These are phyloP conservation scores for Ranitomeya imitator DNA, from an alignment of 2,113 vertebrate species.

Conservation along the genomic window DNA sequence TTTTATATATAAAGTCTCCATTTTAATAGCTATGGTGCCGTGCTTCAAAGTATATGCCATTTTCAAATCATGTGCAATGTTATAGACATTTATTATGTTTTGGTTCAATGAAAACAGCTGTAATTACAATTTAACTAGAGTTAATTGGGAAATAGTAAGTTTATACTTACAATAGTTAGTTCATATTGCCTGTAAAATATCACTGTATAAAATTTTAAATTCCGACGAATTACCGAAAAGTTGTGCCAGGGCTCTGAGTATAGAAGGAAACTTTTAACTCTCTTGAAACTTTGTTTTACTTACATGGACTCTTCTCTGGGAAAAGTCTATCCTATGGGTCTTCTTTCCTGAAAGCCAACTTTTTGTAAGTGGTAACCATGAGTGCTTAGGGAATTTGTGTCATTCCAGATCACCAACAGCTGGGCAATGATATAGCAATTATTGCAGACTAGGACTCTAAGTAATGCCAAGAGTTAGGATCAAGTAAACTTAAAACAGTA, in stretches of 20 bases:
- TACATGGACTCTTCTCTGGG: neutral
- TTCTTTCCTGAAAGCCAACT: neutral
- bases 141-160: neutral
- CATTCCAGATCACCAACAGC: neutral
- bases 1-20: slow-evolving; percentile 63
- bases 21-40: neutral
- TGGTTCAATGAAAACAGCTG: neutral
- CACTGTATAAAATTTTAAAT: neutral
- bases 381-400: neutral
- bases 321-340: neutral
- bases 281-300: neutral
- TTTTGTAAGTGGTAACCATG: neutral
- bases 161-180: neutral
- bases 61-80: neutral
- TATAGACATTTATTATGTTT: neutral
- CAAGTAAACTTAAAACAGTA: neutral
- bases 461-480: neutral
- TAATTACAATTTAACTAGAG: neutral
- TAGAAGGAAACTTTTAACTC: neutral
- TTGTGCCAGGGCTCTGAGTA: neutral
- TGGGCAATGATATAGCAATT: neutral
- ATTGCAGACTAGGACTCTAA: neutral
- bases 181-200: neutral
- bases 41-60: neutral
- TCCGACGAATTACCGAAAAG: neutral